Evolutionary conservation across 2,113 vertebrate genomes (phyloP), one percentile per base, ranked within the genome.

Genomic region (Xiphophorus couchianus): DNA sequence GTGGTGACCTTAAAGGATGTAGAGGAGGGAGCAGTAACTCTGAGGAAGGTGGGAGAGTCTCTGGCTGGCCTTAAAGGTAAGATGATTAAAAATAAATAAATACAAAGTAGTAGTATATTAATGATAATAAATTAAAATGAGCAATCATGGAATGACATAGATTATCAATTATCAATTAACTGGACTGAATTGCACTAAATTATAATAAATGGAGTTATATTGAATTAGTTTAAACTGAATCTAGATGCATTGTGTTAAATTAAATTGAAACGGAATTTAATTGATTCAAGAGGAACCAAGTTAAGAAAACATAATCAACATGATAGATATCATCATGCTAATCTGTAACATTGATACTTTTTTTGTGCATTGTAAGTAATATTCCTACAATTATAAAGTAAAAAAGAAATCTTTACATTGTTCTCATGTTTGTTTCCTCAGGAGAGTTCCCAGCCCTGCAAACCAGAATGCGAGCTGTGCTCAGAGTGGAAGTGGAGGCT

Each of bases 401-500:
- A 58, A 58, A 10, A 3, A 54, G n/a, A n/a, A 58, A 58, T 58
- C 22, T 33, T 22, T 60, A 2, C 3, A 27, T 61, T 5, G 64
- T 54, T 60, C 44, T 4, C n/a, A 3, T 71, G 0, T 77, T 27
- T 33, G 33, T 33, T 13, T 74, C 73, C 2, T 71, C 90, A 99
- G 98, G 96, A 75, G 97, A 99, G 74, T 99, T 99, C 69, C 98
- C 97, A 0, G 92, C 93, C 1, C 15, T 99, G 39, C 98, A 99
- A 66, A 96, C 96, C 69, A 96, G 95, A 85, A 98, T 99, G 97
- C 90, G 97, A 0, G 94, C 96, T 0, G 96, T 99, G 71, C 95
- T 99, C 64, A 93, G 97, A 69, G 95, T 98, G 5, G 98, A 99
- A 74, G 98, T 99, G 3, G 97, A 99, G 81, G 98, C 98, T 0